Evolutionary conservation across 2,797 vertebrate genomes (phyloP), one percentile per base, ranked within the genome.

Genomic region (Pampus argenteus): DNA sequence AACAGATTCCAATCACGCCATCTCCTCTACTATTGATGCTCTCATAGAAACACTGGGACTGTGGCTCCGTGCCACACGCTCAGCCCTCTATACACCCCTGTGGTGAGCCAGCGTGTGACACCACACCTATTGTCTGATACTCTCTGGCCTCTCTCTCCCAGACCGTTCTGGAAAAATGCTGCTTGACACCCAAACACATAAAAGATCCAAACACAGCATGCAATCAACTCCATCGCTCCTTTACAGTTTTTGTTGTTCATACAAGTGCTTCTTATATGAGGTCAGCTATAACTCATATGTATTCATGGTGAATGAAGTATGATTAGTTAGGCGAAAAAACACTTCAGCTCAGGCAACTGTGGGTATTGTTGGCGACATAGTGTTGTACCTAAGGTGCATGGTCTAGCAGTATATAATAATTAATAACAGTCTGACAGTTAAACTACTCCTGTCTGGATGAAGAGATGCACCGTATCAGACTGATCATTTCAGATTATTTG

Each of bases 101-200:
- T 74, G 59, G 66, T 78, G 17, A 67, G 54, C 23, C 8, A 63
- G 68, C 60, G 57, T 51, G 82, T 78, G 79, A 86, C 82, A 84
- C 72, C 81, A 60, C 48, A 67, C 50, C 75, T 79, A 81, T 88
- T 90, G 90, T 93, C 66, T 91, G 80, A 83, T 54, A 51, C 76
- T 59, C 68, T 62, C 76, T 81, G 84, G 84, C 86, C 75, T 79
- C 74, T 75, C 67, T 66, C 57, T 85, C 85, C 82, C 79, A 85
- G 87, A 88, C 71, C 36, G 42, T 91, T 94, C 93, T 89, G 88
- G 86, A 89, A 89, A 86, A 86, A 81, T 2, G 7, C 38, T 45
- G 6, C 48, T 49, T 28, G 13, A 22, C 44, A 48, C 25, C 42
- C 17, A 29, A 38, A 60, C 57, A 22, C 65, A 51, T 48, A 40